These are phyloP conservation scores for Phalacrocorax pelagicus DNA, from an alignment of 2,113 vertebrate species.

Conservation along the genomic window DNA sequence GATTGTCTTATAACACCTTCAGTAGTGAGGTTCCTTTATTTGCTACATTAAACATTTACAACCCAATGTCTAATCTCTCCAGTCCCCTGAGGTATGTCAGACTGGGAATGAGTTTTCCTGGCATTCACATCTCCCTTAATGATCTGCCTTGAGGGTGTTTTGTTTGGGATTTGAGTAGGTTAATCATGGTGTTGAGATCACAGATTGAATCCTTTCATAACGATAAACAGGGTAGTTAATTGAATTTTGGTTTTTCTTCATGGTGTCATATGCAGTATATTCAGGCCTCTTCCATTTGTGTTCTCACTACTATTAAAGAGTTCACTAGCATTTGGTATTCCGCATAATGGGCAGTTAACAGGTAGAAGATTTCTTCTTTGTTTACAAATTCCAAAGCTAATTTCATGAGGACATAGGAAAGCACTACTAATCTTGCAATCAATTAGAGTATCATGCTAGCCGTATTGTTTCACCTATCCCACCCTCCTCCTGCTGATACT, in stretches of 20 bases:
- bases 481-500: neutral
- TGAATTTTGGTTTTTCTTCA: slow-evolving; percentile 21
- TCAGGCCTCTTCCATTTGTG: neutral
- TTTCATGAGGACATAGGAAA: neutral
- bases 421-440: neutral
- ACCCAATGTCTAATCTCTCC: neutral
- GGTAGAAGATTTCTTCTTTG: neutral
- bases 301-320: neutral
- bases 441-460: neutral
- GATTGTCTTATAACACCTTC: neutral
- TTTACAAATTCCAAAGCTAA: slow-evolving; percentile 5
- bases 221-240: slow-evolving; percentile 32
- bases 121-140: slow-evolving; percentile 39
- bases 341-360: neutral
- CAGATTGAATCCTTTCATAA: slow-evolving; percentile 14
- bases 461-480: neutral
- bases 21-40: neutral
- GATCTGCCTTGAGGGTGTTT: slow-evolving; percentile 5
- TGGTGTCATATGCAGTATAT: neutral
- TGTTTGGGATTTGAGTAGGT: slow-evolving; percentile 29
- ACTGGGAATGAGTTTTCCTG: neutral
- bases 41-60: slow-evolving; percentile 28
- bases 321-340: neutral
- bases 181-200: slow-evolving; percentile 18
- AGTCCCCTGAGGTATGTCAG: neutral